A percentile compares a stretch with the other conserved stretches of the same genome.
phyloP scores from a whole-genome alignment of 1,140 invertebrate species.

The Battus philenor region DNA sequence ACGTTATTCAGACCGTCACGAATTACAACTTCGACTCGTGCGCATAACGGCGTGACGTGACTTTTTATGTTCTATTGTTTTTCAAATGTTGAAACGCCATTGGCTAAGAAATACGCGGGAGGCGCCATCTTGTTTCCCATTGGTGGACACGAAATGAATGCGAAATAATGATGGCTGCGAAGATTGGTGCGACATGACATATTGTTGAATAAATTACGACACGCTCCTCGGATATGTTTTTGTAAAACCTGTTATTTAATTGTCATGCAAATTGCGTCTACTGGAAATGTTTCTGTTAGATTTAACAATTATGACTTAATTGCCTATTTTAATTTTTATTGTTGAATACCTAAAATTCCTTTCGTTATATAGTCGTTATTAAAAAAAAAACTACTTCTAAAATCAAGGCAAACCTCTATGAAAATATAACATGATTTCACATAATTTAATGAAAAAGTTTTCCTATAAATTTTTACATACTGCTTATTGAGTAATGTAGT shows the following conservation, averaged over 20 bases:
- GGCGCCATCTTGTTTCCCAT: conserved; percentile 42
- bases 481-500: too few species aligned
- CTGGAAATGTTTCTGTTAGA: conserved; percentile 5
- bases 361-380: too few species aligned
- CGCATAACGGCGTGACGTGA: conserved; percentile 53
- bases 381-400: too few species aligned
- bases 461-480: too few species aligned
- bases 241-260: conserved; percentile 24
- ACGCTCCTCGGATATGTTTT: conserved; percentile 18
- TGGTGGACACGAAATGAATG: conserved; percentile 51
- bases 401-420: too few species aligned
- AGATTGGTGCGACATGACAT: conserved; percentile 55
- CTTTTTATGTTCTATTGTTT: conserved; percentile 74
- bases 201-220: conserved; percentile 67
- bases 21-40: conserved; percentile 41
- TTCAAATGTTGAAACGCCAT: conserved; percentile 53
- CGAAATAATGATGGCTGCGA: conserved; percentile 64
- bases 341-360: too few species aligned
- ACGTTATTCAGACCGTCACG: conserved; percentile 20
- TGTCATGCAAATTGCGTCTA: conserved; percentile 1
- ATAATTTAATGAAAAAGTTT: too few species aligned
- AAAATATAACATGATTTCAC: too few species aligned
- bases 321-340: too few species aligned
- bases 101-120: conserved; percentile 45
- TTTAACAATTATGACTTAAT: conserved; percentile 11